These are phyloP conservation scores for Ernsta delagoae DNA, from an alignment of 2,888 invertebrate genomes.

Conservation along the genomic window DNA sequence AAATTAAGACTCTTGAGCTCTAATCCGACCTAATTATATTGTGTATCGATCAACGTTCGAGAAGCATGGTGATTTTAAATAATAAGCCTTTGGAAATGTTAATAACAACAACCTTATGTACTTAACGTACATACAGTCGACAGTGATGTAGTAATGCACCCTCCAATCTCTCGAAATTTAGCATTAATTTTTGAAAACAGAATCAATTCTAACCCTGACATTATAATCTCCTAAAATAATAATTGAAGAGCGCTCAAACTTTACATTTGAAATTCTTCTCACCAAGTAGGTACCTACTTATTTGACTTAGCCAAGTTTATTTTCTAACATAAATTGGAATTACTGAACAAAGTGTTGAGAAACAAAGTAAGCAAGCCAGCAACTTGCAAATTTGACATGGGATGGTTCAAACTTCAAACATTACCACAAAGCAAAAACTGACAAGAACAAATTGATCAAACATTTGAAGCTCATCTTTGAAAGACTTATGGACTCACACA, in stretches of 20 bases:
- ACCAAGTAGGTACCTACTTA: neutral
- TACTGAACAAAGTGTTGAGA: neutral
- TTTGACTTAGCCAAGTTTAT: neutral
- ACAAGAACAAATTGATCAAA: too few relatives aligned
- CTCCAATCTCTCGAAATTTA: neutral
- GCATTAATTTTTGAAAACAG: neutral
- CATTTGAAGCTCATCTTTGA: too few relatives aligned
- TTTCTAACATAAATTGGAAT: neutral
- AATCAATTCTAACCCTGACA: neutral
- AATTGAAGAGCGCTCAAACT: neutral
- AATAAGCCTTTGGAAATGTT: neutral
- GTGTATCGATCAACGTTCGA: too few relatives aligned
- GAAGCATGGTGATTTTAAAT: neutral
- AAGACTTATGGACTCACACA: too few relatives aligned
- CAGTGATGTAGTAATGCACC: neutral
- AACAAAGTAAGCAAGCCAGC: neutral
- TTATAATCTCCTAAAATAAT: constrained; percentile 3
- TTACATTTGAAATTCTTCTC: neutral
- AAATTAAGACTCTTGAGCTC: neutral
- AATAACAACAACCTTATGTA: neutral
- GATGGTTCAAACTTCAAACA: too few relatives aligned
- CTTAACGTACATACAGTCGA: neutral
- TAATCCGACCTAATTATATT: too few relatives aligned
- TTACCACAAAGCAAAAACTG: neutral
- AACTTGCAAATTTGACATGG: too few relatives aligned